A percentile compares a stretch with the other conserved stretches of the same genome.
These are phyloP conservation scores for Argyresthia goedartella DNA, from an alignment of 2,888 invertebrate genomes.

Conservation along the genomic window DNA sequence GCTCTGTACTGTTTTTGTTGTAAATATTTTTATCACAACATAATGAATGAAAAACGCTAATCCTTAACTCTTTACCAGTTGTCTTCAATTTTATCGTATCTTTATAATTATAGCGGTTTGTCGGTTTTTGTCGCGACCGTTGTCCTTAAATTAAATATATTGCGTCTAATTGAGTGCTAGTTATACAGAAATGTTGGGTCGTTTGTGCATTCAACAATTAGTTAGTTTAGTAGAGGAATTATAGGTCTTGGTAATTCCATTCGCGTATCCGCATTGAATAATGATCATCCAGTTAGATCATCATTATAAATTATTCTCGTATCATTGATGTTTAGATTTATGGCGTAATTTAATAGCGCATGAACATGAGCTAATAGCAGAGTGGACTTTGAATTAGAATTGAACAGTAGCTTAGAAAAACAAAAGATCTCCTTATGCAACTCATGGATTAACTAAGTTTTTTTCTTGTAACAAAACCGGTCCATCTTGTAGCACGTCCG, in stretches of 20 bases:
- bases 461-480: neutral
- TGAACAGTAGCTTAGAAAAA: neutral
- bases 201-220: too few species aligned
- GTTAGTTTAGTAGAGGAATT: neutral
- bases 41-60: too few species aligned
- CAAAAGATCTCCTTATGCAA: neutral
- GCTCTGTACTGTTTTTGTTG: neutral
- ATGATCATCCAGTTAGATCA: slow-evolving; percentile 36
- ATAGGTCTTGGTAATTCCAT: neutral
- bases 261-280: slow-evolving; percentile 20
- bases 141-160: too few species aligned
- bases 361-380: neutral
- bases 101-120: too few species aligned
- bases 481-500: neutral
- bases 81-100: too few species aligned
- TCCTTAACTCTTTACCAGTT: too few species aligned
- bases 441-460: neutral
- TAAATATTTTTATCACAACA: too few species aligned
- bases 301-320: slow-evolving; percentile 21
- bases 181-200: too few species aligned
- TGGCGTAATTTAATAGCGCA: neutral
- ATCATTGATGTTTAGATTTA: neutral
- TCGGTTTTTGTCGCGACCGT: too few species aligned
- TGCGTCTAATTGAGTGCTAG: too few species aligned
- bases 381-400: neutral